Percentiles rank a stretch among this genome's conserved stretches.
These are phyloP conservation scores for Ectemnius lituratus DNA, from an alignment of 2,888 invertebrate species.

Conservation along the genomic window DNA sequence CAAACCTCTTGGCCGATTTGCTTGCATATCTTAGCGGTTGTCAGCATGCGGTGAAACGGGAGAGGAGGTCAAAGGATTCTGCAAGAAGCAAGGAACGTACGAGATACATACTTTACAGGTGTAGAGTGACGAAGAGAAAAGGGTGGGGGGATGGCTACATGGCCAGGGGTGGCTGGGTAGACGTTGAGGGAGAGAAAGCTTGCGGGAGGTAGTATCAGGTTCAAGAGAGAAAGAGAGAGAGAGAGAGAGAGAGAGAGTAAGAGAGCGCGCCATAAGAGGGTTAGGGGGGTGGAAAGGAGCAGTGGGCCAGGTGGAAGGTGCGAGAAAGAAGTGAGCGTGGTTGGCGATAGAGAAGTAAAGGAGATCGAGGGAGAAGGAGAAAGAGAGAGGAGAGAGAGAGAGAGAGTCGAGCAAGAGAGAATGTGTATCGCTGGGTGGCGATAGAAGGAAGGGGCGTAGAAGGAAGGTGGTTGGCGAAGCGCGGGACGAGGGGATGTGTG, in stretches of 20 bases:
- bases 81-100: too few relatives aligned
- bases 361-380: conserved; percentile 26
- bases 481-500: neutral
- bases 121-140: too few relatives aligned
- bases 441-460: neutral
- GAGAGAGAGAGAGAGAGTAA: conserved; percentile 18
- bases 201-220: neutral
- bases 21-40: too few relatives aligned
- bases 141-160: too few relatives aligned
- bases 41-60: neutral
- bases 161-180: too few relatives aligned
- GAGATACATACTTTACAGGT: too few relatives aligned
- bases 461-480: neutral
- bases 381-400: conserved; percentile 26
- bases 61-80: too few relatives aligned
- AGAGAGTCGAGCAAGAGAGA: conserved; percentile 12
- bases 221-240: conserved; percentile 2
- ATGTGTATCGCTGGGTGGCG: conserved; percentile 32
- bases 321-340: conserved; percentile 11
- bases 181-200: too few relatives aligned
- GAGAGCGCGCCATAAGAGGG: conserved; percentile 14
- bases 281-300: neutral
- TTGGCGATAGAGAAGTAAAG: conserved; percentile 19
- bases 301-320: neutral
- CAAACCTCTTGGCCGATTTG: too few relatives aligned